A percentile compares a stretch with the other conserved stretches of the same genome.
These are phyloP conservation scores for Phyllopteryx taeniolatus DNA, from an alignment of 2,113 vertebrate genomes.

Conservation along the genomic window DNA sequence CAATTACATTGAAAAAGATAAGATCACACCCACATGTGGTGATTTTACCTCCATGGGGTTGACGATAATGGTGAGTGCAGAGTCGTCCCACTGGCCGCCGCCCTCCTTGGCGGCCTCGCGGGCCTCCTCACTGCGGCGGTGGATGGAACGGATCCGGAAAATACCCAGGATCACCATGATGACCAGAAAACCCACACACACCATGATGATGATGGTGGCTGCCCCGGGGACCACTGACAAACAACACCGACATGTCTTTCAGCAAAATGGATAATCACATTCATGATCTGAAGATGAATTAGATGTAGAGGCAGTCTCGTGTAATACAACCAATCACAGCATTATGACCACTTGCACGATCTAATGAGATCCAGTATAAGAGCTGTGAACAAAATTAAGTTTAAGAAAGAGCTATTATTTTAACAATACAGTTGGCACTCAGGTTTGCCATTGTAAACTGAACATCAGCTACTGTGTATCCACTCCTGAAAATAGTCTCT, in stretches of 20 bases:
- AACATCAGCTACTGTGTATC: too few species aligned
- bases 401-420: too few species aligned
- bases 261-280: background rate
- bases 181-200: slow-evolving; percentile 95
- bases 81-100: slow-evolving; percentile 92
- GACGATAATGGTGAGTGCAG: slow-evolving; percentile 94
- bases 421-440: too few species aligned
- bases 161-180: slow-evolving; percentile 95
- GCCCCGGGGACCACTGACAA: slow-evolving; percentile 88
- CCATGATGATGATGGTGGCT: slow-evolving; percentile 95
- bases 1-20: background rate
- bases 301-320: background rate
- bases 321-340: background rate
- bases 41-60: slow-evolving; percentile 94
- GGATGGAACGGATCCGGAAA: slow-evolving; percentile 92
- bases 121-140: slow-evolving; percentile 75
- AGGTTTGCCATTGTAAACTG: too few species aligned
- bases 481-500: background rate
- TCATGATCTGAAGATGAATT: background rate
- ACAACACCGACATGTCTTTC: background rate
- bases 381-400: too few species aligned
- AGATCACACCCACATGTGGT: too few species aligned
- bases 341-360: background rate
- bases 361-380: too few species aligned
- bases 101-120: slow-evolving; percentile 77